Conservation (phyloP, 2,888 invertebrate species). For the Syritta pipiens region DNA sequence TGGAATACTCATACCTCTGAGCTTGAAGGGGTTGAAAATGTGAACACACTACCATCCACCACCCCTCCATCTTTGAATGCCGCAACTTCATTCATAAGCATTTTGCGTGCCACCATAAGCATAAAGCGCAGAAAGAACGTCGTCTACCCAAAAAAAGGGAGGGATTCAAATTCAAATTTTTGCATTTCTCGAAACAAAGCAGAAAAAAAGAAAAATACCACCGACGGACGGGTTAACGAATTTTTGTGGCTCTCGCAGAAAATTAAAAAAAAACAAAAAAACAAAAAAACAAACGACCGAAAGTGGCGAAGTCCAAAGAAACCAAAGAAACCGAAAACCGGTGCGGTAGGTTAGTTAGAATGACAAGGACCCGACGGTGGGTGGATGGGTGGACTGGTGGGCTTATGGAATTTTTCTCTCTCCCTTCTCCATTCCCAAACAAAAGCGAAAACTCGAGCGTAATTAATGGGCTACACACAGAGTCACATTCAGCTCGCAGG, state of each 20-base stretch:
- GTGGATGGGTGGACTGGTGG: neutral
- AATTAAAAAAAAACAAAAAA: slow-evolving; percentile 5
- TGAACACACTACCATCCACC: slow-evolving; percentile 13
- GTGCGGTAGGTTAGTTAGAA: too few relatives aligned
- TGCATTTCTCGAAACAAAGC: slow-evolving; percentile 39
- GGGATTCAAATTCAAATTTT: slow-evolving; percentile 53
- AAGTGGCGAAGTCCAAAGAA: neutral
- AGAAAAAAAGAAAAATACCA: neutral
- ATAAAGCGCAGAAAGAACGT: slow-evolving; percentile 1
- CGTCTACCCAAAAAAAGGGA: neutral
- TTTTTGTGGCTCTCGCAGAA: slow-evolving; percentile 42
- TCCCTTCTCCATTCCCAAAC: slow-evolving; percentile 1
- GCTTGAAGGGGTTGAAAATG: slow-evolving; percentile 20
- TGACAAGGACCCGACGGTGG: too few relatives aligned
- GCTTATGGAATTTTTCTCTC: neutral
- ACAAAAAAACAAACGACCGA: neutral
- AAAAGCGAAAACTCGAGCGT: slow-evolving; percentile 45
- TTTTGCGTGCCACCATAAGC: slow-evolving; percentile 58
- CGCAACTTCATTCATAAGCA: slow-evolving; percentile 66
- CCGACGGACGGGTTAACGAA: slow-evolving; percentile 37
- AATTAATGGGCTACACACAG: slow-evolving; percentile 50
- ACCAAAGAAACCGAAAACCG: neutral
- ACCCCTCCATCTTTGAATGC: slow-evolving; percentile 56
- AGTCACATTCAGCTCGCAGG: slow-evolving; percentile 12
- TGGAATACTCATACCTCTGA: slow-evolving; percentile 24